Evolutionary conservation across 2,113 vertebrate species (phyloP).

Genomic region (Laticauda laticaudata): DNA sequence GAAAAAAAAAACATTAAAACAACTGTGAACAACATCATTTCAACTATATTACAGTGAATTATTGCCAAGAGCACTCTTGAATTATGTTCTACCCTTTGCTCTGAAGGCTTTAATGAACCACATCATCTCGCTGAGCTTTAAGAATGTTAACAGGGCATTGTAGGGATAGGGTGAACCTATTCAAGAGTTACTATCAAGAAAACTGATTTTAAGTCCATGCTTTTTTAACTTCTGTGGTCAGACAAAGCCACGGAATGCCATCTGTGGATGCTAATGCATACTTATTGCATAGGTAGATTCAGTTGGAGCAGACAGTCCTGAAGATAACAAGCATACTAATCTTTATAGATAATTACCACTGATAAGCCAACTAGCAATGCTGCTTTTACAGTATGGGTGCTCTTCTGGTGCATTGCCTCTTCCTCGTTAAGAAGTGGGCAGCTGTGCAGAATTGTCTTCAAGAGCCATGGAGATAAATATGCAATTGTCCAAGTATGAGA

Average conservation of each 20-base stretch:
- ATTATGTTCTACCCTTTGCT: neutral
- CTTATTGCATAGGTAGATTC: neutral
- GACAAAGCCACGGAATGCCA: neutral
- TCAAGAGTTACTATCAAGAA: neutral
- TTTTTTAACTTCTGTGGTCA: neutral
- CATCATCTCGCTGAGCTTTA: neutral
- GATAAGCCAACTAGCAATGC: neutral
- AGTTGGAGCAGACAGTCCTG: neutral
- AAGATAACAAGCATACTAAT: neutral
- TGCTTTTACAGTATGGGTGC: neutral
- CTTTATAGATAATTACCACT: neutral
- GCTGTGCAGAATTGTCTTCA: neutral
- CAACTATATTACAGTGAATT: neutral
- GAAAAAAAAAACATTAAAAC: neutral
- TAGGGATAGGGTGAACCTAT: neutral
- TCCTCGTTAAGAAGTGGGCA: neutral
- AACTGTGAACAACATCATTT: neutral
- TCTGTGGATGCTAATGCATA: neutral
- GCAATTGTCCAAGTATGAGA: neutral
- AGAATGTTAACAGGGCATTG: neutral
- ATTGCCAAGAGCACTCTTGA: neutral
- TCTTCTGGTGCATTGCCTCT: neutral
- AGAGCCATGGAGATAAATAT: neutral
- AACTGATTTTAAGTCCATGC: neutral
- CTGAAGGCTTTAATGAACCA: neutral